phyloP scores from a whole-genome alignment of 2,888 invertebrate genomes.

The Nemotelus nigrinus region DNA sequence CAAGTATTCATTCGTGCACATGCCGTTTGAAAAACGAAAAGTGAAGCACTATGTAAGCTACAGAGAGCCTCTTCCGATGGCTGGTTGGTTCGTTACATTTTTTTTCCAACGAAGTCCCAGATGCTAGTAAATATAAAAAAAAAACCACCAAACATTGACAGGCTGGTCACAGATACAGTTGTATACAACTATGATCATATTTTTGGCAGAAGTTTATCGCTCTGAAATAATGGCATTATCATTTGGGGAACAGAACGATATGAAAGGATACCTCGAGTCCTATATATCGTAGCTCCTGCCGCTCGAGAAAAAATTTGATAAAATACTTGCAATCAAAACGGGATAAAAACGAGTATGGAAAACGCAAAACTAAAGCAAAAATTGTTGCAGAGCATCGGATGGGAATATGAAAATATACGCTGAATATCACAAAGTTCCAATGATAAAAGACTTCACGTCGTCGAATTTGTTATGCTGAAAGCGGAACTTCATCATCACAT shows the following conservation, averaged over 20 bases:
- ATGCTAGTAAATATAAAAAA: too few species aligned
- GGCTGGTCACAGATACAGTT: background rate
- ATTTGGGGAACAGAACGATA: too few species aligned
- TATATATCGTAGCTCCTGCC: background rate
- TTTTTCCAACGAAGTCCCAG: too few species aligned
- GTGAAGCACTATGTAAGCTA: background rate
- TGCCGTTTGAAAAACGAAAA: background rate
- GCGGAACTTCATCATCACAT: conserved; percentile 51
- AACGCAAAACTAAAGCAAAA: background rate
- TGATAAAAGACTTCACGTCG: conserved; percentile 50
- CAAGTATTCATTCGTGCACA: conserved; percentile 28
- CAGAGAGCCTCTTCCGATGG: too few species aligned
- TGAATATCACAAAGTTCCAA: conserved; percentile 23
- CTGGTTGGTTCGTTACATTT: too few species aligned
- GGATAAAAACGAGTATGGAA: conserved; percentile 32
- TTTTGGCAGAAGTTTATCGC: too few species aligned
- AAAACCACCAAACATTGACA: background rate
- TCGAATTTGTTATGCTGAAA: conserved; percentile 51
- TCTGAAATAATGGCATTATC: too few species aligned
- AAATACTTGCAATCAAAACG: conserved; percentile 49
- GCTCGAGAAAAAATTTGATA: conserved; percentile 41
- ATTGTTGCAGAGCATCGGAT: background rate
- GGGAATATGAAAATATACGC: background rate
- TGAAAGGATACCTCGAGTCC: too few species aligned
- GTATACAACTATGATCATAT: background rate